These are phyloP conservation scores for Tapirus indicus DNA, from an alignment of 2,797 vertebrate species.

Conservation along the genomic window DNA sequence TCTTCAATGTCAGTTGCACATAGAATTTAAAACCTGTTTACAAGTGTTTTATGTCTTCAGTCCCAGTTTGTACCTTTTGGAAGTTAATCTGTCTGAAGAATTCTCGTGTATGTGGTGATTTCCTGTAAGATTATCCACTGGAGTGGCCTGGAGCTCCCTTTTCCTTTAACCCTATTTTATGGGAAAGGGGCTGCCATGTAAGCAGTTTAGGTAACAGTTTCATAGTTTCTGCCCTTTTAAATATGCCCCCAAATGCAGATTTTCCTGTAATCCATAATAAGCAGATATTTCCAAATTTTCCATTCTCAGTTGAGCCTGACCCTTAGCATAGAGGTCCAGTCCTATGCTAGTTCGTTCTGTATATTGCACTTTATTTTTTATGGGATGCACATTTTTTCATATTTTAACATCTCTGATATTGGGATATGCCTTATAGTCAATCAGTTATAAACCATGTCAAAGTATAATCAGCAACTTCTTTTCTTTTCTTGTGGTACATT, in stretches of 20 bases:
- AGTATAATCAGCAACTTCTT: background rate
- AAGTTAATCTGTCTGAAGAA: constrained; percentile 12
- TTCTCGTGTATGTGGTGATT: background rate
- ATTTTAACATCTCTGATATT: background rate
- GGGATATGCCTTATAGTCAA: background rate
- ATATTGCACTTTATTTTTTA: background rate
- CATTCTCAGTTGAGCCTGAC: background rate
- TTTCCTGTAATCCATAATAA: background rate
- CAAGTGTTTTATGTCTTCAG: background rate
- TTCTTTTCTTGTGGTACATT: background rate
- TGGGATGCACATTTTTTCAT: background rate
- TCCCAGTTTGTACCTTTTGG: background rate
- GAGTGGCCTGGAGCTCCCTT: background rate
- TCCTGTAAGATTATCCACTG: background rate
- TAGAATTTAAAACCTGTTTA: background rate
- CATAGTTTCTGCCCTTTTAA: constrained; percentile 34
- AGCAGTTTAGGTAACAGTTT: background rate
- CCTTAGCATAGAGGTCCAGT: background rate
- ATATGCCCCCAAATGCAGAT: background rate
- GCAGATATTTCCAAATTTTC: background rate
- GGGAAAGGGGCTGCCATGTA: background rate
- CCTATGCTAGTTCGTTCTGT: background rate
- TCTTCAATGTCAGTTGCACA: background rate
- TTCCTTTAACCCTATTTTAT: background rate
- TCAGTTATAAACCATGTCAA: background rate